Conservation (phyloP, 2,113 vertebrate species). For the Halichoeres trimaculatus region DNA sequence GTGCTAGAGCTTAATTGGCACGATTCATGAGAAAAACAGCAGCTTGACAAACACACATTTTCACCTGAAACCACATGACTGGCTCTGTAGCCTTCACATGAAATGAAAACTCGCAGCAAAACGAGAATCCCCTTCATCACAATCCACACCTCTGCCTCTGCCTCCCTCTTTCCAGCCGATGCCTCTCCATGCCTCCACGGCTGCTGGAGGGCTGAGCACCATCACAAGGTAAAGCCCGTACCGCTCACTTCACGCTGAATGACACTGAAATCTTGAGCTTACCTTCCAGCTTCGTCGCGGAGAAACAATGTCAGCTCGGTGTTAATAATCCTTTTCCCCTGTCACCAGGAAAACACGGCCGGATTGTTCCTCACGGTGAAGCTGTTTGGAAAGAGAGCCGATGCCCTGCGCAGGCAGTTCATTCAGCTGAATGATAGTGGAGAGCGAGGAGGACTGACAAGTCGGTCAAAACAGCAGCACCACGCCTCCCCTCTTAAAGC, state of each 20-base stretch:
- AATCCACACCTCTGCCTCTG: no score
- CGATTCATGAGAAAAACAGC: slow-evolving; percentile 10
- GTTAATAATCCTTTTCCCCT: slow-evolving; percentile 72
- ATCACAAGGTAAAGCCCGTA: slow-evolving; percentile 23
- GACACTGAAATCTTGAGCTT: slow-evolving; percentile 25
- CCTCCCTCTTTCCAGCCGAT: neutral
- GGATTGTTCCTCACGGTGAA: neutral
- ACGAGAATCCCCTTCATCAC: neutral
- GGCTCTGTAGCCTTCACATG: neutral
- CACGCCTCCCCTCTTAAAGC: slow-evolving; percentile 82
- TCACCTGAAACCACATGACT: neutral
- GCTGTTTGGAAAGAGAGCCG: slow-evolving; percentile 25
- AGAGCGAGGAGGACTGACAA: slow-evolving; percentile 61
- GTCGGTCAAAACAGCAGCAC: slow-evolving; percentile 70
- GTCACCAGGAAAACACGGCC: slow-evolving; percentile 24
- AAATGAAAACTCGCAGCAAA: neutral
- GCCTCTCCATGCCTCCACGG: neutral
- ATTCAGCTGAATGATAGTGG: slow-evolving; percentile 69
- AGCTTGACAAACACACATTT: neutral
- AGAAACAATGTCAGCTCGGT: slow-evolving; percentile 47
- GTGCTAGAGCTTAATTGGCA: slow-evolving; percentile 10
- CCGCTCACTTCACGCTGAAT: neutral
- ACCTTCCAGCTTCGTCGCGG: slow-evolving; percentile 62
- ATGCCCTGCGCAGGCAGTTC: slow-evolving; percentile 50
- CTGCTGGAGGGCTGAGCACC: slow-evolving; percentile 23